A percentile compares a stretch with the other conserved stretches of the same genome.
Evolutionary conservation across 2,113 vertebrate species (phyloP).

Genomic region (Salvator merianae): DNA sequence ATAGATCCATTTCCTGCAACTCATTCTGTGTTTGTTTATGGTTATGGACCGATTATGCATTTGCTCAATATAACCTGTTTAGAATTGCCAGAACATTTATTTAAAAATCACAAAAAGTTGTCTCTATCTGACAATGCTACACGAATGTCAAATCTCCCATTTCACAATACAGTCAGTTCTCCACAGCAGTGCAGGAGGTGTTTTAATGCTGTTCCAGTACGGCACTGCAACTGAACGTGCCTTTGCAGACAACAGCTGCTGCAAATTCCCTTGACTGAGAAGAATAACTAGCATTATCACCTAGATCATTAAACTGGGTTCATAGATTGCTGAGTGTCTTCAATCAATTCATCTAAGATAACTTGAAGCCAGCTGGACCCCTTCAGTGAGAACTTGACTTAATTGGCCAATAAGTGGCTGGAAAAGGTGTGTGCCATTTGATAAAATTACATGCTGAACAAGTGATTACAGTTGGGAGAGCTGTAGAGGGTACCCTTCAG

Average conservation of each 20-base stretch:
- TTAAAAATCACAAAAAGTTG: slow-evolving; percentile 29
- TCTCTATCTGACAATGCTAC: slow-evolving; percentile 39
- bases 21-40: slow-evolving; percentile 45
- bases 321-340: slow-evolving; percentile 94
- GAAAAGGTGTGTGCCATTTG: slow-evolving; percentile 94
- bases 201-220: slow-evolving; percentile 88
- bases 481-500: slow-evolving; percentile 70
- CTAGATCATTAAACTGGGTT: slow-evolving; percentile 99
- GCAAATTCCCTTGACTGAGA: slow-evolving; percentile 98
- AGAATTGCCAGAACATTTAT: background rate
- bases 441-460: slow-evolving; percentile 93
- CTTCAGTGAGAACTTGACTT: slow-evolving; percentile 99
- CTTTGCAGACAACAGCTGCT: slow-evolving; percentile 95
- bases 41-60: slow-evolving; percentile 43
- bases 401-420: slow-evolving; percentile 99
- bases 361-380: slow-evolving; percentile 97
- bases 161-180: slow-evolving; percentile 76
- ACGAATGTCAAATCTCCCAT: slow-evolving; percentile 80
- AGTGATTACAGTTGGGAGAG: slow-evolving; percentile 91
- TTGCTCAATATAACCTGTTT: slow-evolving; percentile 54
- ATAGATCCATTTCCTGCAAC: slow-evolving; percentile 45
- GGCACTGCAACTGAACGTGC: slow-evolving; percentile 90
- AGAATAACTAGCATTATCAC: slow-evolving; percentile 99
- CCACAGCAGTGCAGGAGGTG: slow-evolving; percentile 78
- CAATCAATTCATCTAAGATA: slow-evolving; percentile 99